Evolutionary conservation across 2,888 invertebrate species (phyloP).

Genomic region (Apoderus coryli): DNA sequence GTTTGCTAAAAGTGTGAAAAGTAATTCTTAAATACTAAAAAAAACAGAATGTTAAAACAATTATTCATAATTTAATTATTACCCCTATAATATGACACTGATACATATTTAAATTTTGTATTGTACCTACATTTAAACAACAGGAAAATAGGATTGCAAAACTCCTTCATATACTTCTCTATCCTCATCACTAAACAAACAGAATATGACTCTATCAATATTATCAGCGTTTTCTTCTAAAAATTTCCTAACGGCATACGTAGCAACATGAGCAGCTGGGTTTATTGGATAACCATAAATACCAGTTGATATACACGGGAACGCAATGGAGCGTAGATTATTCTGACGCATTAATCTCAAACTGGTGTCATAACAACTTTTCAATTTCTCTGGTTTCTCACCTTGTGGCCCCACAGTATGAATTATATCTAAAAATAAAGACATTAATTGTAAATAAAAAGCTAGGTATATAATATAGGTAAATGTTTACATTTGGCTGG

Average conservation of each 20-base stretch:
- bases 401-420: constrained; percentile 82
- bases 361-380: constrained; percentile 55
- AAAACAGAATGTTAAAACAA: too few species aligned
- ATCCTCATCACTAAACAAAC: constrained; percentile 60
- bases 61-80: too few species aligned
- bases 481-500: constrained; percentile 80
- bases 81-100: too few species aligned
- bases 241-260: constrained; percentile 48
- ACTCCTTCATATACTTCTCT: constrained; percentile 55
- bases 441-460: constrained; percentile 4
- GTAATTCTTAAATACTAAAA: too few species aligned
- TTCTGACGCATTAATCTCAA: constrained; percentile 42
- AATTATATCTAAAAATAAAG: constrained; percentile 56
- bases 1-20: too few species aligned
- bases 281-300: constrained; percentile 76
- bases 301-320: constrained; percentile 88
- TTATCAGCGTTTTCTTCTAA: constrained; percentile 37
- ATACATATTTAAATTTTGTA: not conserved
- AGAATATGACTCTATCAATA: constrained; percentile 66
- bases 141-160: constrained; percentile 58
- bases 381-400: constrained; percentile 46
- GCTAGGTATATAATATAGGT: too few species aligned
- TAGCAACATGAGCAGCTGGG: constrained; percentile 61
- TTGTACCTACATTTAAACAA: constrained; percentile 31
- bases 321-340: constrained; percentile 53